Percentiles rank a stretch among this genome's conserved stretches.
phyloP scores from a whole-genome alignment of 2,888 invertebrate species.

The Calliphora vomitoria region DNA sequence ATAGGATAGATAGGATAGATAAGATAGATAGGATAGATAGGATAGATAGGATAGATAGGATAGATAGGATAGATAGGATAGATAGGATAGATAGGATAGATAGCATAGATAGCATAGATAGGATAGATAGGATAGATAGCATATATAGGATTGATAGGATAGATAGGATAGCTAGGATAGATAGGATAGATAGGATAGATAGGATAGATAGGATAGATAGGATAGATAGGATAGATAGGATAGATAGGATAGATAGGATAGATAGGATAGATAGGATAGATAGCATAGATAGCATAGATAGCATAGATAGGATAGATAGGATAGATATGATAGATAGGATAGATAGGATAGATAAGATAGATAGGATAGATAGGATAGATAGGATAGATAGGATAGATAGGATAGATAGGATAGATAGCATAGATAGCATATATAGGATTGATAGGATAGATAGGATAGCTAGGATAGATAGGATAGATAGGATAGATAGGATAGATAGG shows the following conservation, averaged over 20 bases:
- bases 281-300: neutral
- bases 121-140: neutral
- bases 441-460: too few species aligned
- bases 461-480: too few species aligned
- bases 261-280: neutral
- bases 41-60: too few species aligned
- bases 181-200: neutral
- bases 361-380: neutral
- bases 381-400: neutral
- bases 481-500: too few species aligned
- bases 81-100: neutral
- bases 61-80: too few species aligned
- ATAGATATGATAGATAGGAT: neutral
- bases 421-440: too few species aligned
- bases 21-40: too few species aligned
- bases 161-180: neutral
- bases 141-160: neutral
- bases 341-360: neutral
- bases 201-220: neutral
- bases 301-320: neutral
- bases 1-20: too few species aligned
- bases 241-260: neutral
- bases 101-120: neutral
- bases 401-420: too few species aligned
- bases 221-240: neutral